phyloP scores from a whole-genome alignment of 2,888 invertebrate species.

The Lomographa bimaculata region DNA sequence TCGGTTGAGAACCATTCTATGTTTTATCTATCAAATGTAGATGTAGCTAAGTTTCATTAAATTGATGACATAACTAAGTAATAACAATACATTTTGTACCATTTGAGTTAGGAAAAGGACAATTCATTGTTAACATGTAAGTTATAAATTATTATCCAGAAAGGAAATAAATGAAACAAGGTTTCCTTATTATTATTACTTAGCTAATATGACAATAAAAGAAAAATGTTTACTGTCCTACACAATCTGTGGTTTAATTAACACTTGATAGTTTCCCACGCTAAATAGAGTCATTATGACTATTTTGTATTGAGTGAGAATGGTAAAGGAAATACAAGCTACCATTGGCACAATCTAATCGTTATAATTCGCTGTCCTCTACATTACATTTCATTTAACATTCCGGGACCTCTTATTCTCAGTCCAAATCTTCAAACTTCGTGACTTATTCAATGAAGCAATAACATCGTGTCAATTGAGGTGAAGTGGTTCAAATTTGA shows the following conservation, averaged over 20 bases:
- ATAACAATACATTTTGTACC: too few relatives aligned
- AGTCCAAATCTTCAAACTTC: constrained; percentile 4
- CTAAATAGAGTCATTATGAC: constrained; percentile 26
- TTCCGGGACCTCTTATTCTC: constrained; percentile 1
- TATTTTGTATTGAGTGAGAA: constrained; percentile 25
- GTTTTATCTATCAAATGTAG: too few relatives aligned
- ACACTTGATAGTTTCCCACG: constrained; percentile 27
- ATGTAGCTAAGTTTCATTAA: too few relatives aligned
- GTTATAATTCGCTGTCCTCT: constrained; percentile 1
- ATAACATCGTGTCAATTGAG: constrained; percentile 20
- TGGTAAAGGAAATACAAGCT: constrained; percentile 26
- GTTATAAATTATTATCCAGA: too few relatives aligned
- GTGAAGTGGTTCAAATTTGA: constrained; percentile 24
- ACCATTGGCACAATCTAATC: constrained; percentile 4
- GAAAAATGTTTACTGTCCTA: too few relatives aligned
- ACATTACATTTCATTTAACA: not conserved
- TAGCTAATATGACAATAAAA: too few relatives aligned
- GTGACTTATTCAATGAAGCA: constrained; percentile 19
- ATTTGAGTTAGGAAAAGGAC: too few relatives aligned
- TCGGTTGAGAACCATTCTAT: too few relatives aligned
- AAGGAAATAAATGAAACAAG: too few relatives aligned
- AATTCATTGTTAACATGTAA: too few relatives aligned
- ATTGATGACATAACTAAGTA: too few relatives aligned
- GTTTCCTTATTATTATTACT: too few relatives aligned
- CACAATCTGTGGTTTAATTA: constrained; percentile 6